Evolutionary conservation across 2,888 invertebrate genomes (phyloP), one percentile per base, ranked within the genome.

Genomic region (Miltochrista miniata): DNA sequence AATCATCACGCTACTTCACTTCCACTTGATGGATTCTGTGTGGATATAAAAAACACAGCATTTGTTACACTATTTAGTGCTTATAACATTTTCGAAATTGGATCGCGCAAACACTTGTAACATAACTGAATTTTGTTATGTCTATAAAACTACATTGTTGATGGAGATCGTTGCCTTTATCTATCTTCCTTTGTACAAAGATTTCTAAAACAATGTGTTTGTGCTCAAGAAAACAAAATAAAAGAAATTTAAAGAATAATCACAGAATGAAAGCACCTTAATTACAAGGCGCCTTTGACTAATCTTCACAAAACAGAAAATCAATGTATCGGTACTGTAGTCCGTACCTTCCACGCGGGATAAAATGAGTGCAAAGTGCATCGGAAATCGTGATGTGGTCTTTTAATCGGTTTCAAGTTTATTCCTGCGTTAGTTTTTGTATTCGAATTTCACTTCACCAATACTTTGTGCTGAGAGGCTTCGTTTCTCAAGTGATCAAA

Each of bases 361-460:
- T 85, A 83, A 75, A 87, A 83, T 83, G 85, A 90, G 90, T 90
- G 89, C 91, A 91, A 90, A 91, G 90, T 88, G 91, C 90, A 91
- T 88, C 89, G 88, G 86, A 83, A 90, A 90, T 90, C 91, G 91
- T 91, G 91, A 90, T 91, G 91, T 81, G 86, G 87, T 83, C 85
- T 85, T 90, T 91, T 90, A 91, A 90, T 90, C 91, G 90, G 84
- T 90, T 90, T 81, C 90, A 90, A 90, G 90, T 87, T 88, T 81
- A 81, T 87, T 86, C 83, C 84, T 84, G 86, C 81, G 83, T 82
- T 83, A 85, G 85, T 89, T 90, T 90, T 90, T 89, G 88, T 87
- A 86, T 89, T 89, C 86, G 83, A 81, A 87, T 87, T 88, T 88
- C 85, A 86, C 84, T 85, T 82, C 74, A 81, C 86, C 85, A 85